Percentiles rank a stretch among this genome's conserved stretches.
Evolutionary conservation across 2,888 invertebrate genomes (phyloP).

Genomic region (Vandiemenella viatica): DNA sequence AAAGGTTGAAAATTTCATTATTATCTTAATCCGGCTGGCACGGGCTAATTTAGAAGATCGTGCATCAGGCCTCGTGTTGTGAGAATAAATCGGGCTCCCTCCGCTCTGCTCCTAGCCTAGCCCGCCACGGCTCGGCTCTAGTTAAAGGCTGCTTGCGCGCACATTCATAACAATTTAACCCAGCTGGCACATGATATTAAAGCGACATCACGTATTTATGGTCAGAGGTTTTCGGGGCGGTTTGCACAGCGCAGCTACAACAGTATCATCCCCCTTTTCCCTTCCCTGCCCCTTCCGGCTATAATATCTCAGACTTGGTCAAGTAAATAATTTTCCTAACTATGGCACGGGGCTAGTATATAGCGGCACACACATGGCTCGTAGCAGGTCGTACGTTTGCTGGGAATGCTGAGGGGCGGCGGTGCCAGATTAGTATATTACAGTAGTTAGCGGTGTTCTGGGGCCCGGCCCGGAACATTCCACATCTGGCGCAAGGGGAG

Average conservation of each 20-base stretch:
- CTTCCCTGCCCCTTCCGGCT: not conserved
- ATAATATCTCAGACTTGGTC: conserved; percentile 14
- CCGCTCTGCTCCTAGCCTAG: too few species aligned
- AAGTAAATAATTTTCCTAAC: conserved; percentile 16
- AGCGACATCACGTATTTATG: conserved; percentile 33
- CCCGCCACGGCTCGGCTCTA: too few species aligned
- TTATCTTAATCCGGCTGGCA: not conserved
- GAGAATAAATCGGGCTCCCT: conserved; percentile 14
- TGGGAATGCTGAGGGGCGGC: conserved; percentile 2
- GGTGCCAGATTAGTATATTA: conserved; percentile 17
- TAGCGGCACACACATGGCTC: conserved; percentile 9
- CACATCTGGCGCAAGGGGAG: not conserved
- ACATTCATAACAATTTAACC: conserved; percentile 34
- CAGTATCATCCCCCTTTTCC: too few species aligned
- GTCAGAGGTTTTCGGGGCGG: conserved; percentile 22
- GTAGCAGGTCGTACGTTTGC: conserved; percentile 8
- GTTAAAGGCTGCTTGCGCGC: conserved; percentile 17
- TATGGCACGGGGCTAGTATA: conserved; percentile 6
- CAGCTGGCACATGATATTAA: conserved; percentile 35
- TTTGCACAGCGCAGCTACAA: not conserved
- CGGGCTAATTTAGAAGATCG: not conserved
- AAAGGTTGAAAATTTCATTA: too few species aligned
- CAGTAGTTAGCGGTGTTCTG: conserved; percentile 11
- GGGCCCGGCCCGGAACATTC: conserved; percentile 7
- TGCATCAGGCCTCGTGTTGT: not conserved